Evolutionary conservation across 1,140 invertebrate genomes (phyloP).

Genomic region (Polypedilum pembai): DNA sequence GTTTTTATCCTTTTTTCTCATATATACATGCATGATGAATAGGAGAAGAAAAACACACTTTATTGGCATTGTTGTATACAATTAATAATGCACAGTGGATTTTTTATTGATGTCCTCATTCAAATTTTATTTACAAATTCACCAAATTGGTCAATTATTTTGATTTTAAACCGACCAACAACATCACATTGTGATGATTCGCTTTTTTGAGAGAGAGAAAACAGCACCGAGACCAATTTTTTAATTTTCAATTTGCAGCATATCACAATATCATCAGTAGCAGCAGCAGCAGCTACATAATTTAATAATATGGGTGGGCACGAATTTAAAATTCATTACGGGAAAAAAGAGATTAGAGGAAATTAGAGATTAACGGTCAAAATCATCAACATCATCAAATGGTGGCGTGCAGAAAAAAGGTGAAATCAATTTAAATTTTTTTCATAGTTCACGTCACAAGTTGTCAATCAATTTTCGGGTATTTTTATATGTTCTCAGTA

Average conservation of each 20-base stretch:
- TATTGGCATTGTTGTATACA: not conserved
- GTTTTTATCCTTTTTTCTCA: not conserved
- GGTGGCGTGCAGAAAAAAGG: conserved; percentile 24
- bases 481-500: not conserved
- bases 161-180: too few species aligned
- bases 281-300: too few species aligned
- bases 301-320: not conserved
- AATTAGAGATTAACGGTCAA: conserved; percentile 21
- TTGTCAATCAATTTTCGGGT: conserved; percentile 12
- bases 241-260: too few species aligned
- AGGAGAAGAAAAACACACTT: not conserved
- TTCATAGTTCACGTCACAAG: conserved; percentile 16
- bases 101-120: not conserved
- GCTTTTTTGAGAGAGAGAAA: too few species aligned
- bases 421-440: conserved; percentile 21
- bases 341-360: not conserved
- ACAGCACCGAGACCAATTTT: too few species aligned
- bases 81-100: not conserved
- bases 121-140: too few species aligned
- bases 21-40: not conserved
- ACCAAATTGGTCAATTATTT: not conserved
- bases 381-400: not conserved
- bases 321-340: not conserved
- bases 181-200: too few species aligned
- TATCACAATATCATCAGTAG: too few species aligned